Evolutionary conservation across 2,888 invertebrate genomes (phyloP).

Genomic region (Chamaedrilus cognettii): DNA sequence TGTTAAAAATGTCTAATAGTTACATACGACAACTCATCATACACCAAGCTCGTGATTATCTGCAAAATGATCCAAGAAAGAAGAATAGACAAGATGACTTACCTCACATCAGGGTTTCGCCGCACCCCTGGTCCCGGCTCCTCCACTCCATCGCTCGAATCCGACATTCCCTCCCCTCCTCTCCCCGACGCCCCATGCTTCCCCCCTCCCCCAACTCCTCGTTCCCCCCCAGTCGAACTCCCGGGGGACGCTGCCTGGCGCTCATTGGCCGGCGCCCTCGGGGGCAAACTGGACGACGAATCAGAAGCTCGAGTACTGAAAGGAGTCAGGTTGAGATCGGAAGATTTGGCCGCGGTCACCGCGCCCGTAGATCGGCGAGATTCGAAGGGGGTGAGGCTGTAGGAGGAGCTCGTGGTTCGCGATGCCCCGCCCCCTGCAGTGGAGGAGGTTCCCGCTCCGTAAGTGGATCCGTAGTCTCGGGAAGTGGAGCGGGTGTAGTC

Average conservation of each 20-base stretch:
- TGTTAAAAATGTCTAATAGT: no score
- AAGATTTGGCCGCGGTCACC: constrained; percentile 14
- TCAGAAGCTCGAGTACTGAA: no score
- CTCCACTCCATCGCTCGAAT: constrained; percentile 33
- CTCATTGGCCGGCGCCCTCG: no score
- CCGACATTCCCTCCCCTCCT: constrained; percentile 7
- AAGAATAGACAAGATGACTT: no score
- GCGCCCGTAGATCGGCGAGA: constrained; percentile 14
- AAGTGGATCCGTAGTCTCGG: constrained; percentile 2
- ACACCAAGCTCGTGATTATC: no score
- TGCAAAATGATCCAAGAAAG: no score
- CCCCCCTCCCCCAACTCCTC: neutral
- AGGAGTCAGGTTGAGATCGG: constrained; percentile 25
- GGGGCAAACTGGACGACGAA: no score
- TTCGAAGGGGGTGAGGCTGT: constrained; percentile 34
- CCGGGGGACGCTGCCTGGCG: neutral
- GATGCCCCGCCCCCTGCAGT: neutral
- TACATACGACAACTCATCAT: no score
- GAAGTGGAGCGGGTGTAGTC: constrained; percentile 11
- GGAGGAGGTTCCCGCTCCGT: neutral
- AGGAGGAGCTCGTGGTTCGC: constrained; percentile 17
- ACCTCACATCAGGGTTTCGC: constrained; percentile 17
- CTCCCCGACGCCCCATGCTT: neutral
- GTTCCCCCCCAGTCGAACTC: neutral
- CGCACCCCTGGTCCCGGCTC: constrained; percentile 22